phyloP scores from a whole-genome alignment of 2,797 vertebrate species.

The Catostomus latipinnis region DNA sequence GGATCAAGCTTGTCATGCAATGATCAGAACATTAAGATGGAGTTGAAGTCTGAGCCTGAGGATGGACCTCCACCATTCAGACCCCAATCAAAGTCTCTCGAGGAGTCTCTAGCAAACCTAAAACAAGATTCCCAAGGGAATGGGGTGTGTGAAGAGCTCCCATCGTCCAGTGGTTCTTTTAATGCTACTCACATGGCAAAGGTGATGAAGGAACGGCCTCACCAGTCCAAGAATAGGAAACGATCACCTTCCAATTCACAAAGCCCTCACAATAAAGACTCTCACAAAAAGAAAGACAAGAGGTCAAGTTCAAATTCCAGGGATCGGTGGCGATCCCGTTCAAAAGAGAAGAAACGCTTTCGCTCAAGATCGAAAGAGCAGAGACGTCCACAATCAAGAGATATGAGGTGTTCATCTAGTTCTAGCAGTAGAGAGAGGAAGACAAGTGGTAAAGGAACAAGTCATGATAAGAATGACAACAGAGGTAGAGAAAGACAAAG shows the following conservation, averaged over 20 bases:
- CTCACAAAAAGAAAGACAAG: slow-evolving; percentile 57
- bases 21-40: slow-evolving; percentile 70
- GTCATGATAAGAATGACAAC: slow-evolving; percentile 62
- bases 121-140: slow-evolving; percentile 66
- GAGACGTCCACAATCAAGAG: slow-evolving; percentile 73
- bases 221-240: slow-evolving; percentile 65
- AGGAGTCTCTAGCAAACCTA: slow-evolving; percentile 60
- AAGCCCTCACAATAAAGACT: slow-evolving; percentile 62
- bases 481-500: slow-evolving; percentile 61
- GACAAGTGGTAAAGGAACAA: slow-evolving; percentile 68
- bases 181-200: slow-evolving; percentile 73
- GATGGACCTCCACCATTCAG: slow-evolving; percentile 58
- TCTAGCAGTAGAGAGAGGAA: slow-evolving; percentile 82
- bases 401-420: slow-evolving; percentile 65
- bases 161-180: slow-evolving; percentile 74
- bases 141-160: slow-evolving; percentile 67
- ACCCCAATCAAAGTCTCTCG: slow-evolving; percentile 68
- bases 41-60: slow-evolving; percentile 63
- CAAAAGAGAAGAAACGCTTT: slow-evolving; percentile 73
- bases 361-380: slow-evolving; percentile 75
- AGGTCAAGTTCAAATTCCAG: slow-evolving; percentile 66
- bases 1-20: slow-evolving; percentile 73
- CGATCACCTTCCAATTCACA: slow-evolving; percentile 71
- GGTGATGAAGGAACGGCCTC: slow-evolving; percentile 65
- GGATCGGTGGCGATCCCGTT: slow-evolving; percentile 64